Percentiles rank a stretch among this genome's conserved stretches.
These are phyloP conservation scores for Athene noctua DNA, from an alignment of 2,113 vertebrate species.

Conservation along the genomic window DNA sequence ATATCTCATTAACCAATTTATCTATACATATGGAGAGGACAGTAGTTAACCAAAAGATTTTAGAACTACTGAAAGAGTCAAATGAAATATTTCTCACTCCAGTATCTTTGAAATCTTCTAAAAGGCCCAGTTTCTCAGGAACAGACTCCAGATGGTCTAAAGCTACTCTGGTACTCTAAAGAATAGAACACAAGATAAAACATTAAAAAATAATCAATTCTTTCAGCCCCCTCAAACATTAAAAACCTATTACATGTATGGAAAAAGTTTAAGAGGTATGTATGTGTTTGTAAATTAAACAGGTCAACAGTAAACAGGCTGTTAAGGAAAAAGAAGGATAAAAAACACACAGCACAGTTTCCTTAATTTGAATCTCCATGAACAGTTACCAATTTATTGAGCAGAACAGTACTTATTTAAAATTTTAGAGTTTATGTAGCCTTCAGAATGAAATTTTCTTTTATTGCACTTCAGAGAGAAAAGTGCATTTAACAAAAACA, in stretches of 20 bases:
- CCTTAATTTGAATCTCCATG: not conserved
- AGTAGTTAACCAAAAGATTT: constrained; percentile 31
- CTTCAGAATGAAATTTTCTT: not conserved
- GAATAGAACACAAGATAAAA: constrained; percentile 56
- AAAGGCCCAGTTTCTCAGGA: constrained; percentile 85
- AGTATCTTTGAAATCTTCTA: constrained; percentile 83
- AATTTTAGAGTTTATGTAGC: not conserved
- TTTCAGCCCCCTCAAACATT: constrained; percentile 1
- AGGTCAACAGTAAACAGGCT: not conserved
- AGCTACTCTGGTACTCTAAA: constrained; percentile 85
- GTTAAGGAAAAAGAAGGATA: not conserved
- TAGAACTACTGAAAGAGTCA: constrained; percentile 52
- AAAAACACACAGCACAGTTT: not conserved
- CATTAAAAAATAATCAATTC: constrained; percentile 15
- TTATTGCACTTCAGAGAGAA: not conserved
- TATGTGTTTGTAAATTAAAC: not conserved
- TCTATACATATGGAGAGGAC: not conserved
- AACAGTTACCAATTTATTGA: not conserved
- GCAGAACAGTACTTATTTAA: not conserved
- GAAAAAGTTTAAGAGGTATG: not conserved
- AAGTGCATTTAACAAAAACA: not conserved
- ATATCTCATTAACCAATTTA: not conserved
- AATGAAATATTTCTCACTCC: constrained; percentile 77
- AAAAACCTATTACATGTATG: not conserved
- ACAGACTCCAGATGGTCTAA: constrained; percentile 89